A percentile compares a stretch with the other conserved stretches of the same genome.
Conservation (phyloP, 1,140 invertebrate species). For the Delia radicum region DNA sequence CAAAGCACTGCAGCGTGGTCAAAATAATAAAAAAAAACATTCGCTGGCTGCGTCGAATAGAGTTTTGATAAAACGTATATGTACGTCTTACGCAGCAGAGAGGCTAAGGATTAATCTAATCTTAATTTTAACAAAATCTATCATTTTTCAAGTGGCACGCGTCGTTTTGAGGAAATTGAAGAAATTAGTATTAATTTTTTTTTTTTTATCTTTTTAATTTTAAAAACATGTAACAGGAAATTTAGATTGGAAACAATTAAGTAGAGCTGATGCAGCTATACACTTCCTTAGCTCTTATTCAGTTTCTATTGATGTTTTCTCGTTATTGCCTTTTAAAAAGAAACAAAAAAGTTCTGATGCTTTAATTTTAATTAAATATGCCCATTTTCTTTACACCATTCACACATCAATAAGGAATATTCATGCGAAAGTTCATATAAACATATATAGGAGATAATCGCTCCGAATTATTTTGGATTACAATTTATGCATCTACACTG, state of each 20-base stretch:
- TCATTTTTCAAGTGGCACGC: constrained; percentile 8
- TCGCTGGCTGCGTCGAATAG: no score
- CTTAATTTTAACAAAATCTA: neutral
- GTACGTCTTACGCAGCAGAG: no score
- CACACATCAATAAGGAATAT: no score
- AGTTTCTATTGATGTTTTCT: neutral
- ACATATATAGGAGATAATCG: no score
- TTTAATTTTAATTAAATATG: neutral
- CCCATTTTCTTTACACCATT: neutral
- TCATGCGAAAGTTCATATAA: no score
- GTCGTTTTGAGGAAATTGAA: neutral
- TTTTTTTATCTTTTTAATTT: constrained; percentile 3
- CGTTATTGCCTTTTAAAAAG: neutral
- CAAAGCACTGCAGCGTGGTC: no score
- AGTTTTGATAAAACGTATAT: no score
- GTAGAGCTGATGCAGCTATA: neutral
- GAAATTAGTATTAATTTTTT: neutral
- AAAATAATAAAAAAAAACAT: no score
- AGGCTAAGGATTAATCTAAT: constrained; percentile 2
- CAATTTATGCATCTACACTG: no score
- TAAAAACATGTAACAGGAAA: neutral
- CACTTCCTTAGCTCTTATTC: no score
- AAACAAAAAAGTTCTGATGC: neutral
- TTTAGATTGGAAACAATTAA: no score
- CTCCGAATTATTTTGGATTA: no score